phyloP scores from a whole-genome alignment of 2,888 invertebrate species.

The Lithodes maja region DNA sequence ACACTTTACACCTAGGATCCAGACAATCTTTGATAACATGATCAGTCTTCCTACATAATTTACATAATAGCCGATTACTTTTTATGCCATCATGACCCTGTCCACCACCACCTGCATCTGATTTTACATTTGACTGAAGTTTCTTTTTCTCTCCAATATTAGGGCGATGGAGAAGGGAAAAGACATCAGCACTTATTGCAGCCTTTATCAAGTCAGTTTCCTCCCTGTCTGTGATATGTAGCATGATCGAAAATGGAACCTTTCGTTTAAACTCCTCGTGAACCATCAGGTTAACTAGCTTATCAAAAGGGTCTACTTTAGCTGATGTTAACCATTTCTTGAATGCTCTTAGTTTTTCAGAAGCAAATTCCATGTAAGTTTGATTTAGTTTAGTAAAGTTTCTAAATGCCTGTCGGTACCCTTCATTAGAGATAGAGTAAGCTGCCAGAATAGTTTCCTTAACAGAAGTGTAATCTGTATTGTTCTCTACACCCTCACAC shows the following conservation, averaged over 20 bases:
- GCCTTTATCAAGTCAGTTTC: no score
- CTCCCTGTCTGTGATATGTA: constrained; percentile 25
- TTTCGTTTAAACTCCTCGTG: constrained; percentile 40
- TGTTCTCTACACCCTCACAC: neutral
- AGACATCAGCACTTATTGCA: no score
- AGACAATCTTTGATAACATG: no score
- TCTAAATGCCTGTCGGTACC: constrained; percentile 41
- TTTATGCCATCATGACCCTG: no score
- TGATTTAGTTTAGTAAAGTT: constrained; percentile 26
- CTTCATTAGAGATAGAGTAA: constrained; percentile 31
- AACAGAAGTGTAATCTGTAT: constrained; percentile 8
- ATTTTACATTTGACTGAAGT: no score
- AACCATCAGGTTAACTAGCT: constrained; percentile 20
- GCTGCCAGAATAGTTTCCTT: constrained; percentile 19
- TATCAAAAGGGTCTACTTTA: constrained; percentile 17
- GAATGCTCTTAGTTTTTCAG: constrained; percentile 36
- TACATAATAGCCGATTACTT: no score
- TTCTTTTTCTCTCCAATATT: no score
- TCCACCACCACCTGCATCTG: no score
- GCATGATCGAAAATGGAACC: constrained; percentile 25
- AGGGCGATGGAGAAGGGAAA: no score
- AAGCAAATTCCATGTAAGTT: constrained; percentile 37
- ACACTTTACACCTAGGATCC: no score
- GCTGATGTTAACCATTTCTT: constrained; percentile 31
- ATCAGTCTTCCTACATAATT: no score